Evolutionary conservation across 1,140 invertebrate genomes (phyloP).

Genomic region (Vanessa atalanta): DNA sequence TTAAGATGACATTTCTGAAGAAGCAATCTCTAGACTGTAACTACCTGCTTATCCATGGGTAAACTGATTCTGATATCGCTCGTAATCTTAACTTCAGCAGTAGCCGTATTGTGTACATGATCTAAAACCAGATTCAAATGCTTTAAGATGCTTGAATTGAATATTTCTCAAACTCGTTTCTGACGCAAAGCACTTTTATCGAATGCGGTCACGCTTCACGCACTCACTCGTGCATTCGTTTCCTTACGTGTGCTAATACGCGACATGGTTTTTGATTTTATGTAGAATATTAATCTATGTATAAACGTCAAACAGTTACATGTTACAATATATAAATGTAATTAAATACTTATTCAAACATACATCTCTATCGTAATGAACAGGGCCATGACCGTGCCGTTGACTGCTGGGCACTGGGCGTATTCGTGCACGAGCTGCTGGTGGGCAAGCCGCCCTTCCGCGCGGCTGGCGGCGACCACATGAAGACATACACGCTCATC

Average conservation of each 20-base stretch:
- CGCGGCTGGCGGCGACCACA: conserved; percentile 90
- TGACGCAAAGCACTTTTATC: neutral
- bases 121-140: too few relatives aligned
- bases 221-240: neutral
- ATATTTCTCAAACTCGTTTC: too few relatives aligned
- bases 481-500: conserved; percentile 98
- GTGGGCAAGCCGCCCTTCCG: conserved; percentile 97
- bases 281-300: neutral
- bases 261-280: neutral
- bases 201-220: neutral
- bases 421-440: conserved; percentile 95
- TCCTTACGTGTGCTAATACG: neutral
- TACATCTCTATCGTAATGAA: conserved; percentile 7
- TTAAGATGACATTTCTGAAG: too few relatives aligned
- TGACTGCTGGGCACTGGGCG: conserved; percentile 97
- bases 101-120: too few relatives aligned
- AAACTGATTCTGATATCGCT: too few relatives aligned
- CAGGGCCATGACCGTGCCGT: conserved; percentile 94
- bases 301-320: too few relatives aligned
- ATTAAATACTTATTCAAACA: too few relatives aligned
- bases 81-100: too few relatives aligned
- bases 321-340: too few relatives aligned
- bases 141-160: too few relatives aligned
- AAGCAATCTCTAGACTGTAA: too few relatives aligned
- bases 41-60: too few relatives aligned